Percentiles rank a stretch among this genome's conserved stretches.
Conservation (phyloP, 2,888 invertebrate species). For the Epicampocera succincta region DNA sequence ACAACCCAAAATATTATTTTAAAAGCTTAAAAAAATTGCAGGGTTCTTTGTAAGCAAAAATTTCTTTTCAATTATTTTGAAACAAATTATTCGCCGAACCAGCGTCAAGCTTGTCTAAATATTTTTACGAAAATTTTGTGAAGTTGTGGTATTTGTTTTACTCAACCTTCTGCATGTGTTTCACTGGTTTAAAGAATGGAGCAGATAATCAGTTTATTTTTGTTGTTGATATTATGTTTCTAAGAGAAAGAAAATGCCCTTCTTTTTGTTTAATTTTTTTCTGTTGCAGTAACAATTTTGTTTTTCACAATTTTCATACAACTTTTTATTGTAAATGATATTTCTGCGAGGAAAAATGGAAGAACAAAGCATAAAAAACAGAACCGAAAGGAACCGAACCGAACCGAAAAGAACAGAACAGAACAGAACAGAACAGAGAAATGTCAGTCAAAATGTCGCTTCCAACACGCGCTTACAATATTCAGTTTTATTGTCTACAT, state of each 20-base stretch:
- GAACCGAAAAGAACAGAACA: too few relatives aligned
- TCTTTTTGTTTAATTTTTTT: conserved; percentile 24
- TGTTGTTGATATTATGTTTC: conserved; percentile 6
- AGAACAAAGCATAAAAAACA: conserved; percentile 14
- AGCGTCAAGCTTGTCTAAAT: too few relatives aligned
- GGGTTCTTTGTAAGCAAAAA: too few relatives aligned
- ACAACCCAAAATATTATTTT: too few relatives aligned
- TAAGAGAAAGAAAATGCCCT: conserved; percentile 27
- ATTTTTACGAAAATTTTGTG: too few relatives aligned
- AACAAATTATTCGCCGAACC: too few relatives aligned
- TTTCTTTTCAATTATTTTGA: too few relatives aligned
- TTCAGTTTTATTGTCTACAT: conserved; percentile 68
- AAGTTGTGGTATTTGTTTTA: too few relatives aligned
- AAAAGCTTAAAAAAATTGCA: too few relatives aligned
- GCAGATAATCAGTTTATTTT: conserved; percentile 21
- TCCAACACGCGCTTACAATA: conserved; percentile 78
- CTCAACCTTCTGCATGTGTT: too few relatives aligned
- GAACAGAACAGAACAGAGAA: conserved; percentile 72
- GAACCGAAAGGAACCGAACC: too few relatives aligned
- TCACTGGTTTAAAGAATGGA: conserved; percentile 7
- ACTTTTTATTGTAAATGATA: conserved; percentile 75
- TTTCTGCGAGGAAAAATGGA: conserved; percentile 72
- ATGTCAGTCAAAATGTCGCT: conserved; percentile 81
- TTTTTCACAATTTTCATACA: conserved; percentile 17
- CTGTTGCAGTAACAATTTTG: background rate